Percentiles rank a stretch among this genome's conserved stretches.
Evolutionary conservation across 2,797 vertebrate species (phyloP).

Genomic region (Pteronotus mesoamericanus): DNA sequence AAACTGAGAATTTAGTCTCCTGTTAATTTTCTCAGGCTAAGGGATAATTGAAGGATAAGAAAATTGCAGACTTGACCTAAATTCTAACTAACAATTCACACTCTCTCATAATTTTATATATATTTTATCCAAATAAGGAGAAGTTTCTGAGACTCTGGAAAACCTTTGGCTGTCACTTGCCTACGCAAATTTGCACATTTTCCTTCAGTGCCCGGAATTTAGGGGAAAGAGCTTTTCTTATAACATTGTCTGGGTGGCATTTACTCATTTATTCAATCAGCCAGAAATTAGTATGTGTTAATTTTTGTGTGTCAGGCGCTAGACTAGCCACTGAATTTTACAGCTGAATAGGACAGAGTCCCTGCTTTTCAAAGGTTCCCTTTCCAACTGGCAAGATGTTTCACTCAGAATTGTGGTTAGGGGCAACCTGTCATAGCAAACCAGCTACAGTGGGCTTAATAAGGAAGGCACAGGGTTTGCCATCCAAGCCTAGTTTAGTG

Average conservation of each 20-base stretch:
- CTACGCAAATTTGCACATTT: neutral
- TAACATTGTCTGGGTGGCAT: neutral
- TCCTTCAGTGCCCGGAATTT: neutral
- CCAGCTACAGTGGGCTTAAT: neutral
- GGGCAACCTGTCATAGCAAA: neutral
- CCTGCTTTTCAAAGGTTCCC: neutral
- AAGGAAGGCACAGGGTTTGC: neutral
- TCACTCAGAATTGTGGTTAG: neutral
- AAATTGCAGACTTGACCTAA: neutral
- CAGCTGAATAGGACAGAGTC: neutral
- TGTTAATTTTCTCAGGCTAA: constrained; percentile 22
- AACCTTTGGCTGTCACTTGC: neutral
- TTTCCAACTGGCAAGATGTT: neutral
- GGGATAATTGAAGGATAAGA: constrained; percentile 6
- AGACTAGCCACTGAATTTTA: neutral
- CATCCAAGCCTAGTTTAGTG: neutral
- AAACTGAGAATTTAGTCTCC: neutral
- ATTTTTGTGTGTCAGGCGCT: neutral
- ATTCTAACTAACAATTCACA: neutral
- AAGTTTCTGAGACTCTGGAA: neutral
- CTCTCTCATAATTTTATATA: neutral
- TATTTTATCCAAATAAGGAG: neutral
- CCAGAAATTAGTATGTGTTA: too few relatives aligned
- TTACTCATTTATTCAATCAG: neutral
- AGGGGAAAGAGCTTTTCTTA: neutral